These are phyloP conservation scores for Heterodera carotae DNA, from an alignment of 1,140 invertebrate species.

Conservation along the genomic window DNA sequence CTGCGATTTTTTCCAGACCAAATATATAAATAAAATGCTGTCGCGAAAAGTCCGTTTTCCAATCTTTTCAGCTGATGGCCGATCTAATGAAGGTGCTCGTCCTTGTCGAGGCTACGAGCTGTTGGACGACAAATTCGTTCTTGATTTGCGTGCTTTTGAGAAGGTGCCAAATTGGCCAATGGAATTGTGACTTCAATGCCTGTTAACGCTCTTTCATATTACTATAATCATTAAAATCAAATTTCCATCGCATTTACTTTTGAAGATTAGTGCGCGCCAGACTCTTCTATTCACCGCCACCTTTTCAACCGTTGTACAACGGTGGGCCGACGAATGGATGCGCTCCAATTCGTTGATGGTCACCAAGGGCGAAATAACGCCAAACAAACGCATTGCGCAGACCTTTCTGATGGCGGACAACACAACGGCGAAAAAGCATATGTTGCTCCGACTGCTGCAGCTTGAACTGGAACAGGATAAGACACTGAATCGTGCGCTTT, in stretches of 20 bases:
- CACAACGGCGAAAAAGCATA: constrained; percentile 74
- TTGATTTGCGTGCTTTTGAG: constrained; percentile 48
- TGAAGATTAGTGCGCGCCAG: constrained; percentile 66
- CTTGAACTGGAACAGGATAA: constrained; percentile 7
- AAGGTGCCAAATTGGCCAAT: constrained; percentile 38
- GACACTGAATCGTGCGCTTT: constrained; percentile 1
- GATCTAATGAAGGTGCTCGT: constrained; percentile 78
- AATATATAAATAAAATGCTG: neutral
- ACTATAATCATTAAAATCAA: too few relatives aligned
- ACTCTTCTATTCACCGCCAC: constrained; percentile 71
- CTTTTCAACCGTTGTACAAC: constrained; percentile 68
- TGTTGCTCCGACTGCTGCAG: constrained; percentile 25
- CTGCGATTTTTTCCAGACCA: constrained; percentile 25
- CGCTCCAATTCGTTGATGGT: constrained; percentile 49
- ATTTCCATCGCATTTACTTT: constrained; percentile 33
- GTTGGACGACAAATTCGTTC: constrained; percentile 74
- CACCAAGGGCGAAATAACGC: constrained; percentile 37
- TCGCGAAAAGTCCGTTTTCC: neutral
- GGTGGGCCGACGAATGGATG: constrained; percentile 67
- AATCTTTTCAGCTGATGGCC: constrained; percentile 68
- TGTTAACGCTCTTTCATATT: neutral
- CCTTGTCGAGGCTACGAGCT: constrained; percentile 93
- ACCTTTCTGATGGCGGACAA: constrained; percentile 78
- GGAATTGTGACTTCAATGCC: constrained; percentile 22
- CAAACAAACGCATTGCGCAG: constrained; percentile 81